Evolutionary conservation across 2,888 invertebrate genomes (phyloP).

Genomic region (Graphium colonna): DNA sequence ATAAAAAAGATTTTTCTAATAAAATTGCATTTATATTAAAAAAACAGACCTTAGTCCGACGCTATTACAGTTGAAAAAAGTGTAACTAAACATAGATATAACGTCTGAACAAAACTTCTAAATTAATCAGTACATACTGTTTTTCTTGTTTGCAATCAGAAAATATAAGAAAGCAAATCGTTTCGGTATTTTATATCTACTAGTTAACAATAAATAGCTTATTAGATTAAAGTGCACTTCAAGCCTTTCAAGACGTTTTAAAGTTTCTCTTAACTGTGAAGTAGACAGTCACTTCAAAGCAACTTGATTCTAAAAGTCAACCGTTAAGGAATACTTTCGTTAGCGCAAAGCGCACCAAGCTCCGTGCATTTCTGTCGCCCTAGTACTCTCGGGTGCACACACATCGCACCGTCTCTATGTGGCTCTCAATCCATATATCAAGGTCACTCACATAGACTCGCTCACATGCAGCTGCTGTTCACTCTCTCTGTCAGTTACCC

Average conservation of each 20-base stretch:
- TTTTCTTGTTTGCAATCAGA: no score
- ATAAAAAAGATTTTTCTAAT: no score
- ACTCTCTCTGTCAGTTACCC: slow-evolving; percentile 45
- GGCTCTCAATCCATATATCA: slow-evolving; percentile 61
- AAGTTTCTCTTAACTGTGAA: neutral
- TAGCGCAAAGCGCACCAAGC: neutral
- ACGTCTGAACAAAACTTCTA: no score
- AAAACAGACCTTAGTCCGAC: no score
- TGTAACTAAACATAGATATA: no score
- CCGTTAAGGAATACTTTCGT: neutral
- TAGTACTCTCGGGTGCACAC: slow-evolving; percentile 65
- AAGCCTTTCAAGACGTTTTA: neutral
- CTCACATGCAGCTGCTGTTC: slow-evolving; percentile 49
- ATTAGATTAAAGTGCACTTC: neutral
- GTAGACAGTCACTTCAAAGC: neutral
- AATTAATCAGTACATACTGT: no score
- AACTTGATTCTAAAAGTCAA: neutral
- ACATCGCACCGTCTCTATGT: slow-evolving; percentile 51
- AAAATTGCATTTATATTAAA: no score
- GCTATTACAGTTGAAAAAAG: no score
- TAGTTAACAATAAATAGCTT: no score
- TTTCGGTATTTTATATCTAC: neutral
- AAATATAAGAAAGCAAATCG: no score
- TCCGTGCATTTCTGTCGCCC: slow-evolving; percentile 48
- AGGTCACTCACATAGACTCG: slow-evolving; percentile 51